Evolutionary conservation across 2,888 invertebrate species (phyloP).

Genomic region (Drosophila greeni): DNA sequence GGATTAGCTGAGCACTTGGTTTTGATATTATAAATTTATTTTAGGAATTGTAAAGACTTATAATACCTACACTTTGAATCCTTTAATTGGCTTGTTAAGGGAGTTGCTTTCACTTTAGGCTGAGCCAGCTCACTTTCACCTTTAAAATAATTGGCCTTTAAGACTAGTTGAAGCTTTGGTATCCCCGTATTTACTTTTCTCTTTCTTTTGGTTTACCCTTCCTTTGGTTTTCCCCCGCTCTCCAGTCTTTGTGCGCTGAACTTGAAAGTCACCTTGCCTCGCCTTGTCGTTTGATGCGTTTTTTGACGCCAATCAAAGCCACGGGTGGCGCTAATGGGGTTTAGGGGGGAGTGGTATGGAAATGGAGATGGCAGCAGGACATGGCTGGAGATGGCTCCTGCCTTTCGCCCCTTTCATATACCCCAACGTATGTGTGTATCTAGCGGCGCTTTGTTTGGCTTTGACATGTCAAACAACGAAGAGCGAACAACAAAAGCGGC

Average conservation of each 20-base stretch:
- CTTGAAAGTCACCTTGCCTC: slow-evolving; percentile 66
- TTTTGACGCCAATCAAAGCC: slow-evolving; percentile 68
- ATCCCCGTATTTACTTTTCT: too few species aligned
- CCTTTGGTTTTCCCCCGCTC: not conserved
- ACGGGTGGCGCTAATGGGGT: slow-evolving; percentile 39
- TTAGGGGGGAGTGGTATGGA: not conserved
- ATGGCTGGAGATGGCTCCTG: slow-evolving; percentile 3
- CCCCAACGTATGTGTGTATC: slow-evolving; percentile 10
- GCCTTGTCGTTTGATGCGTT: slow-evolving; percentile 54
- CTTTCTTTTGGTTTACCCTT: not conserved
- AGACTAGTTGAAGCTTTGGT: not conserved
- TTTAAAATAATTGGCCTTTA: not conserved
- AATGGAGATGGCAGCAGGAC: not conserved
- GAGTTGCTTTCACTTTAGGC: not conserved
- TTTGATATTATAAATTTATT: not conserved
- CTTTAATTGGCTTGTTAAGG: not conserved
- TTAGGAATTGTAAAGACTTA: not conserved
- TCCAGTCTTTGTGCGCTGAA: slow-evolving; percentile 45
- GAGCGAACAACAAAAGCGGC: slow-evolving; percentile 51
- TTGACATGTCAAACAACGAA: slow-evolving; percentile 54
- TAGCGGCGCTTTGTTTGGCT: slow-evolving; percentile 53
- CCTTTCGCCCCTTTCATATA: not conserved
- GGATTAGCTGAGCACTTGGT: not conserved
- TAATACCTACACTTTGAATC: not conserved
- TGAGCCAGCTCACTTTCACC: not conserved